Conservation (phyloP, 2,888 invertebrate genomes). For the Melanostoma scalare region DNA sequence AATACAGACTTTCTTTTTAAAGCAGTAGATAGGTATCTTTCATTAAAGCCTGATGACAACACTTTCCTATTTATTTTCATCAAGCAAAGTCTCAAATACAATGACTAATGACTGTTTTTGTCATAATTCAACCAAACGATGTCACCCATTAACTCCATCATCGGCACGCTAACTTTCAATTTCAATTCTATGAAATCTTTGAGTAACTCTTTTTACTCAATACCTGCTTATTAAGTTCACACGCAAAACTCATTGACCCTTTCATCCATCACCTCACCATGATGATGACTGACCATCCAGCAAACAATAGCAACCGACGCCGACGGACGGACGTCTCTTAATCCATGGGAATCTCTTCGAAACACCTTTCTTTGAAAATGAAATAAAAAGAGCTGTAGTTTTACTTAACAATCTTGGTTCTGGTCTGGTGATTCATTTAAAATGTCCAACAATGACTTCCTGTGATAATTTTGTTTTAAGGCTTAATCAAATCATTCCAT, state of each 20-base stretch:
- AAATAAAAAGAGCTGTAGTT: too few species aligned
- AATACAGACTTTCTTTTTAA: too few species aligned
- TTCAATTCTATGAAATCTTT: conserved; percentile 39
- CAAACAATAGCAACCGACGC: neutral
- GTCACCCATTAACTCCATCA: conserved; percentile 4
- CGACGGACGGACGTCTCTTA: conserved; percentile 3
- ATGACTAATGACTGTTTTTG: neutral
- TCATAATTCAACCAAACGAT: neutral
- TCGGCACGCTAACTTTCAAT: conserved; percentile 62
- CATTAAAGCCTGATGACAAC: neutral
- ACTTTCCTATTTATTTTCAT: neutral
- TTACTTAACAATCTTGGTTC: conserved; percentile 29
- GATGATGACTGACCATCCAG: conserved; percentile 31
- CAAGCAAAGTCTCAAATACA: neutral
- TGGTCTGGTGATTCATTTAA: conserved; percentile 64
- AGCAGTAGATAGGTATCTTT: too few species aligned
- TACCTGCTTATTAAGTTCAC: conserved; percentile 39
- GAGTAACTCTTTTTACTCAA: conserved; percentile 19
- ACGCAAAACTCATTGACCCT: conserved; percentile 46
- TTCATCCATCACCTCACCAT: neutral
- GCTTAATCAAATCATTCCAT: conserved; percentile 36
- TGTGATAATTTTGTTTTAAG: conserved; percentile 46
- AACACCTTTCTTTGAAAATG: conserved; percentile 28
- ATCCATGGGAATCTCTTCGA: conserved; percentile 57
- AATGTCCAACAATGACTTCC: conserved; percentile 59